These are phyloP conservation scores for Ophthalmotilapia sp. DNA, from an alignment of 2,113 vertebrate genomes.

Conservation along the genomic window DNA sequence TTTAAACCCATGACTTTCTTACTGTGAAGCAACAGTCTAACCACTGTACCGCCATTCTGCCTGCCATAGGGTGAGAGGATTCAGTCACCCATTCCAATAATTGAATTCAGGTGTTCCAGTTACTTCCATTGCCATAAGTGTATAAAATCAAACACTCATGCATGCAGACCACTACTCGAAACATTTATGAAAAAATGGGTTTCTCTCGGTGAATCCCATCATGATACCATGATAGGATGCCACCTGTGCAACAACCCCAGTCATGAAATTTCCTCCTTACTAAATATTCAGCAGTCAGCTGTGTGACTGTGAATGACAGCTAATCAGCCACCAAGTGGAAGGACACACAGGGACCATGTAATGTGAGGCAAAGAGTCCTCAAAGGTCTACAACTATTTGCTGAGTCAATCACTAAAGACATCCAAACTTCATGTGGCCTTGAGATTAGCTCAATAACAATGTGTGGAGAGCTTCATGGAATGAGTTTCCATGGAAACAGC, in stretches of 20 bases:
- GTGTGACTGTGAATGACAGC: not conserved
- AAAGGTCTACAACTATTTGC: not conserved
- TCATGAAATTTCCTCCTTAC: not conserved
- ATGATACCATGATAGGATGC: not conserved
- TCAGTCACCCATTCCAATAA: not conserved
- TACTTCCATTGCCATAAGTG: not conserved
- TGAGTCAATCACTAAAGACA: not conserved
- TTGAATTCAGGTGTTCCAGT: not conserved
- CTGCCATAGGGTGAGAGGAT: not conserved
- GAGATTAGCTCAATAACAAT: not conserved
- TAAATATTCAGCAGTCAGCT: not conserved
- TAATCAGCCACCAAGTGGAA: not conserved
- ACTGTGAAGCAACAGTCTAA: not conserved
- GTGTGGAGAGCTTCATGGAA: not conserved
- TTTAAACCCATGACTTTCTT: not conserved
- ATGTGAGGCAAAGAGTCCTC: not conserved
- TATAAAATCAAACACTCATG: not conserved
- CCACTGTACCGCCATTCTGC: not conserved
- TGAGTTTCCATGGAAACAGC: not conserved
- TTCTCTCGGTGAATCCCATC: accelerated
- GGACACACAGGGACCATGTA: not conserved
- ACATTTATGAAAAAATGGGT: not conserved
- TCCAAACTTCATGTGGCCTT: not conserved
- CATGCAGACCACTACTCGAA: not conserved
- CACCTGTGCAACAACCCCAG: not conserved